These are phyloP conservation scores for Alloscopus bannaensis DNA, from an alignment of 2,888 invertebrate species.

Conservation along the genomic window DNA sequence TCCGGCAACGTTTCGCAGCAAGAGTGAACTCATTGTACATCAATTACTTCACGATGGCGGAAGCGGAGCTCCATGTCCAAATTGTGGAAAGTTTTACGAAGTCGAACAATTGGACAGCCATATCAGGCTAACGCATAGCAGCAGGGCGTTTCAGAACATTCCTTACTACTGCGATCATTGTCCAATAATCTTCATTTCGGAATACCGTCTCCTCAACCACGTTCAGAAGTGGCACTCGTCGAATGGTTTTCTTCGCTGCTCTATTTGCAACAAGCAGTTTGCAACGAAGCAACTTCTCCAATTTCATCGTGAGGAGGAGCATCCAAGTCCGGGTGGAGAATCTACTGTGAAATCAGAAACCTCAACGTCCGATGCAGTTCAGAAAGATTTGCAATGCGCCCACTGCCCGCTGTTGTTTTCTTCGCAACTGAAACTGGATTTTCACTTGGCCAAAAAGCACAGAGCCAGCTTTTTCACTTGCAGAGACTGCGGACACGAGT, in stretches of 20 bases:
- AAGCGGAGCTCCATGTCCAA: neutral
- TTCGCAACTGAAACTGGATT: constrained; percentile 10
- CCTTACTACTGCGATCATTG: constrained; percentile 38
- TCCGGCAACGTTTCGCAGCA: too few relatives aligned
- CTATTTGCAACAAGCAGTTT: neutral
- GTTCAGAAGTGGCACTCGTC: neutral
- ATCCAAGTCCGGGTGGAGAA: neutral
- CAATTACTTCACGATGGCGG: constrained; percentile 1
- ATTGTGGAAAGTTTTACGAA: neutral
- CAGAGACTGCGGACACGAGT: constrained; percentile 1
- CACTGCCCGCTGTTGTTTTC: constrained; percentile 22
- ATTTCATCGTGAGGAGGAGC: constrained; percentile 12
- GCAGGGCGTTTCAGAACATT: too few relatives aligned
- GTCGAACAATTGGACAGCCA: neutral
- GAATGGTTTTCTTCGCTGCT: neutral
- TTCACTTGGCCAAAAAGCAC: constrained; percentile 23
- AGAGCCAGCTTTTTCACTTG: neutral
- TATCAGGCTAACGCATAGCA: neutral
- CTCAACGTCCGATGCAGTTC: neutral
- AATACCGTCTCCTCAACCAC: neutral
- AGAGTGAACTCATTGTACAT: neutral
- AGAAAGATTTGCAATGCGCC: neutral
- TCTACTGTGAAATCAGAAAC: neutral
- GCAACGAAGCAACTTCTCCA: constrained; percentile 26
- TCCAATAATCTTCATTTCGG: constrained; percentile 1